Conservation (phyloP, 2,888 invertebrate genomes). For the Archips crataeganus region DNA sequence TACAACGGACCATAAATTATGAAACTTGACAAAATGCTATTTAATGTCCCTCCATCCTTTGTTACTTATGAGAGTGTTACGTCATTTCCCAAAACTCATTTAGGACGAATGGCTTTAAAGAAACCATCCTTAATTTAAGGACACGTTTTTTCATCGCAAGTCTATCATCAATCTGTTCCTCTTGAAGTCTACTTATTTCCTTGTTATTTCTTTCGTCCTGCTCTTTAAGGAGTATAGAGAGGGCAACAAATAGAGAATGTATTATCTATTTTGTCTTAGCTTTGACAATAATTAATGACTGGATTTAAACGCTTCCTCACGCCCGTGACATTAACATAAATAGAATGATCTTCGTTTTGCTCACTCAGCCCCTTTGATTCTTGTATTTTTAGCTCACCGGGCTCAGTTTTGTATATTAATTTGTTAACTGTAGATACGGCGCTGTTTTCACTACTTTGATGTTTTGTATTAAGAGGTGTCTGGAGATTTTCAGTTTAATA, state of each 20-base stretch:
- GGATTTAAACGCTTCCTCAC: conserved; percentile 87
- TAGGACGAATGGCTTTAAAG: conserved; percentile 67
- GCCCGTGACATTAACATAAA: conserved; percentile 86
- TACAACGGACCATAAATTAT: conserved; percentile 71
- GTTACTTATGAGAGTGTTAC: conserved; percentile 68
- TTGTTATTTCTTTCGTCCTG: conserved; percentile 79
- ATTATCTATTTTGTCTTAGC: conserved; percentile 85
- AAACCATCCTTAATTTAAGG: conserved; percentile 76
- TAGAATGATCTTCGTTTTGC: conserved; percentile 81
- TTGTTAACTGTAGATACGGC: conserved; percentile 71
- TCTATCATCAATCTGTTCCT: conserved; percentile 78
- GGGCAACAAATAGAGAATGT: conserved; percentile 82
- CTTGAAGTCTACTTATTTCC: conserved; percentile 71
- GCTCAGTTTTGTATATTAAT: conserved; percentile 81
- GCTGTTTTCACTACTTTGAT: conserved; percentile 79
- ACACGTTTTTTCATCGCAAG: conserved; percentile 75
- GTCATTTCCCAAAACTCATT: conserved; percentile 79
- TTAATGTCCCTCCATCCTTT: conserved; percentile 73
- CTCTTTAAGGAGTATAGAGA: conserved; percentile 70
- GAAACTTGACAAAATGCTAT: conserved; percentile 81
- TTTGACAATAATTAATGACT: conserved; percentile 85
- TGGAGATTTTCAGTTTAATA: conserved; percentile 78
- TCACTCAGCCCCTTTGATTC: conserved; percentile 82
- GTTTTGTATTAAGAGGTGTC: conserved; percentile 77
- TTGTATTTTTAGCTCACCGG: conserved; percentile 80